Percentiles rank a stretch among this genome's conserved stretches.
Conservation (phyloP, 2,797 vertebrate species). For the Poecilia velifera region DNA sequence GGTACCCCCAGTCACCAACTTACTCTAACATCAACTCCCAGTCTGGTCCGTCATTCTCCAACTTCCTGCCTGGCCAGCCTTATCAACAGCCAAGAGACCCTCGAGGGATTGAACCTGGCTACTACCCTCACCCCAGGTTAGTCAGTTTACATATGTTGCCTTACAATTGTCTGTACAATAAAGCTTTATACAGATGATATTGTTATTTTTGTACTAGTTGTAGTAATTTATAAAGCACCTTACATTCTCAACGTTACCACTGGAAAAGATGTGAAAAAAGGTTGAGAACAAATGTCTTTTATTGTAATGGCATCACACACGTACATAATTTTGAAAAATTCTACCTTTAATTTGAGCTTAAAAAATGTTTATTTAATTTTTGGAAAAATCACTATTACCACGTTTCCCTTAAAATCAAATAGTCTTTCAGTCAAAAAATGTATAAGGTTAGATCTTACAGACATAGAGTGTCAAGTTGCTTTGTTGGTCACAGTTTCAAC, state of each 20-base stretch:
- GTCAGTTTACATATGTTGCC: background rate
- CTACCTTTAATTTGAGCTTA: background rate
- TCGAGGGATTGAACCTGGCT: constrained; percentile 82
- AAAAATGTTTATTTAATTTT: too few relatives aligned
- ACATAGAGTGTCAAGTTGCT: too few relatives aligned
- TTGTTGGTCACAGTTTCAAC: too few relatives aligned
- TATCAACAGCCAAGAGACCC: constrained; percentile 82
- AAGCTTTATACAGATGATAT: background rate
- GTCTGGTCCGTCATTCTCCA: constrained; percentile 57
- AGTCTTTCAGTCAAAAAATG: background rate
- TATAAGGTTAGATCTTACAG: too few relatives aligned
- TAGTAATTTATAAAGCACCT: background rate
- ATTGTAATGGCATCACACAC: background rate
- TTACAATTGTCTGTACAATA: background rate
- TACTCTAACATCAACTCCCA: constrained; percentile 74
- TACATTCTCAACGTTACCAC: background rate
- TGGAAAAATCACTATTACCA: too few relatives aligned
- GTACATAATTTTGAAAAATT: background rate
- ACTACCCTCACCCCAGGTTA: constrained; percentile 80
- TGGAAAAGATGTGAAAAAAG: background rate
- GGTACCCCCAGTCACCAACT: constrained; percentile 81
- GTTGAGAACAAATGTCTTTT: background rate
- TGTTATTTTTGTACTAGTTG: background rate
- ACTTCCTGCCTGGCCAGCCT: constrained; percentile 76
- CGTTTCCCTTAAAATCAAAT: background rate